Evolutionary conservation across 2,113 vertebrate genomes (phyloP).

Genomic region (Rhea pennata): DNA sequence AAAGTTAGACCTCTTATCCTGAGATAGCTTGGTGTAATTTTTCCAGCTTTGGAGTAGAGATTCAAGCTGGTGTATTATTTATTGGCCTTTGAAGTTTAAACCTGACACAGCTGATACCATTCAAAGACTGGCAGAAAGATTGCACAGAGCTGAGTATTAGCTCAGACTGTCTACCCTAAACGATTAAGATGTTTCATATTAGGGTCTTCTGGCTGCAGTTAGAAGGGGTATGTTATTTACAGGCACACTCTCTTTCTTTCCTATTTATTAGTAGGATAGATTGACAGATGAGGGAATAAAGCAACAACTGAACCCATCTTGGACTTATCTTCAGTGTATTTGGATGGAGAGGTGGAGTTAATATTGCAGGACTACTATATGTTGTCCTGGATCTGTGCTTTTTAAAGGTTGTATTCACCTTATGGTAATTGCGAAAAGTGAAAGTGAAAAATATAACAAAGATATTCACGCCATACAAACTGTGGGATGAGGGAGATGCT

Average conservation of each 20-base stretch:
- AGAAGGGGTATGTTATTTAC: conserved; percentile 19
- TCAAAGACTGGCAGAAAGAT: neutral
- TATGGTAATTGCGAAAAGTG: neutral
- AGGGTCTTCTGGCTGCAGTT: neutral
- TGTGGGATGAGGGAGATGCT: neutral
- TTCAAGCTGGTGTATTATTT: neutral
- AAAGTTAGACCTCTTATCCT: neutral
- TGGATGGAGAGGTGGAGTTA: conserved; percentile 1
- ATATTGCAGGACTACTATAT: neutral
- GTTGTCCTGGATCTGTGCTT: neutral
- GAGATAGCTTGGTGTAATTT: neutral
- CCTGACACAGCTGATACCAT: neutral
- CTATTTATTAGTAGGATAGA: neutral
- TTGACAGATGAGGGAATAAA: conserved; percentile 42
- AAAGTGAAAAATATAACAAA: neutral
- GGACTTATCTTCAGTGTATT: neutral
- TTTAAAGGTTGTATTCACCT: neutral
- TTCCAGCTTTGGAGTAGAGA: neutral
- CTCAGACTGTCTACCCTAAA: neutral
- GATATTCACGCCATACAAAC: neutral
- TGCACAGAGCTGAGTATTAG: neutral
- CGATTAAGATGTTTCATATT: neutral
- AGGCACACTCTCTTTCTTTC: neutral
- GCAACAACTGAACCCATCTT: neutral
- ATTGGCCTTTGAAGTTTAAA: neutral